Conservation (phyloP, 2,797 vertebrate genomes). For the Sylvia borin region DNA sequence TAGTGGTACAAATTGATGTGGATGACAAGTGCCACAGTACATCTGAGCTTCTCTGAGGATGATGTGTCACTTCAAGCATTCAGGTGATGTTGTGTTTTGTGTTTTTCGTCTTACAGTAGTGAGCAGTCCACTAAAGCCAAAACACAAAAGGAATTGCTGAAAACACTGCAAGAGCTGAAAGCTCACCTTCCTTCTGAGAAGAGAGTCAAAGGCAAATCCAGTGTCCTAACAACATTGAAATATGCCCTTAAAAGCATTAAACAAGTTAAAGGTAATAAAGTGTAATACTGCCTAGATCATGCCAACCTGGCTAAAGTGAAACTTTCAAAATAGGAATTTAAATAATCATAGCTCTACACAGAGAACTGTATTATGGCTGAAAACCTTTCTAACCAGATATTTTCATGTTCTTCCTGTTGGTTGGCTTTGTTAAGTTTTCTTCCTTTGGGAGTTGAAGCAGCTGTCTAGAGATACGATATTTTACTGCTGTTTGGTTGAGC, state of each 20-base stretch:
- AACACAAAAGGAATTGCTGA: conserved; percentile 89
- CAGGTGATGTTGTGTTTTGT: background rate
- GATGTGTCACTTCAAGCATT: background rate
- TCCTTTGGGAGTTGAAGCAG: background rate
- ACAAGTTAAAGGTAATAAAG: conserved; percentile 90
- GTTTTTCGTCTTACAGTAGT: conserved; percentile 77
- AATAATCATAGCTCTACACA: background rate
- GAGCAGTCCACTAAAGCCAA: conserved; percentile 92
- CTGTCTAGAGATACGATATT: background rate
- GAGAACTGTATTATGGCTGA: background rate
- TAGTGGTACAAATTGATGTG: background rate
- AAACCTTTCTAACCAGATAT: background rate
- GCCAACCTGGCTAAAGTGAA: background rate
- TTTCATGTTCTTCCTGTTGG: background rate
- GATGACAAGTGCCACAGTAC: background rate
- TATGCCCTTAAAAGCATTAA: conserved; percentile 93
- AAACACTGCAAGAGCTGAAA: conserved; percentile 91
- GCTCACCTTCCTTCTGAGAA: conserved; percentile 87
- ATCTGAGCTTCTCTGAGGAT: background rate
- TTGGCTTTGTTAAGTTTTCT: background rate
- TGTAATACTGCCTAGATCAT: background rate
- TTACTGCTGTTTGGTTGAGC: background rate
- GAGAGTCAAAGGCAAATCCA: conserved; percentile 87
- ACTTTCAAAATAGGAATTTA: background rate
- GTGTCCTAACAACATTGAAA: conserved; percentile 86